Evolutionary conservation across 2,113 vertebrate species (phyloP).

Genomic region (Scytalopus superciliaris): DNA sequence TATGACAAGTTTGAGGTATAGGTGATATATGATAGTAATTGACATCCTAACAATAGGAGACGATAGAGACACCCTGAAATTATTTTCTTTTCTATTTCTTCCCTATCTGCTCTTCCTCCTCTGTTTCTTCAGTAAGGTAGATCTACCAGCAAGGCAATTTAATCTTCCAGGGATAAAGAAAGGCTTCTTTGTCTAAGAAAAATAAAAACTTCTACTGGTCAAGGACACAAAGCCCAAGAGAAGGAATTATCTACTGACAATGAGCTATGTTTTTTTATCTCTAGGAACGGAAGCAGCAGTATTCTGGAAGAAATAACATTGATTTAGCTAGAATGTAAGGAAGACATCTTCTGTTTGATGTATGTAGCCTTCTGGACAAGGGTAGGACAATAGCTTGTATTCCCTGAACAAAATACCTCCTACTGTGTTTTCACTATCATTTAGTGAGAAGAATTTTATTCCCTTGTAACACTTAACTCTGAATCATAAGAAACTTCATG

Average conservation of each 20-base stretch:
- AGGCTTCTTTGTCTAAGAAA: conserved; percentile 23
- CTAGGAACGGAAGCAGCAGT: background rate
- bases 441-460: conserved; percentile 10
- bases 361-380: conserved; percentile 28
- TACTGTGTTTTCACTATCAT: background rate
- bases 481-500: background rate
- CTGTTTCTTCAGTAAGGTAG: conserved; percentile 19
- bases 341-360: conserved; percentile 22
- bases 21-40: conserved; percentile 38
- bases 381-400: conserved; percentile 23
- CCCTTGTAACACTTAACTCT: background rate
- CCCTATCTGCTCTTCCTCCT: conserved; percentile 8
- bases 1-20: background rate
- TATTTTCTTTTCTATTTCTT: conserved; percentile 24
- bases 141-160: conserved; percentile 50
- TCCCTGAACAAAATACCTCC: conserved; percentile 16
- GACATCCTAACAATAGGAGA: conserved; percentile 22
- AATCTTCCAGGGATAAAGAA: conserved; percentile 37
- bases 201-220: conserved; percentile 46
- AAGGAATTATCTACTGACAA: conserved; percentile 39
- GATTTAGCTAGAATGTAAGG: conserved; percentile 40
- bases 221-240: conserved; percentile 53
- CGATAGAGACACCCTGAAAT: conserved; percentile 18
- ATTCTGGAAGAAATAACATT: conserved; percentile 43
- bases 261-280: conserved; percentile 39